Conservation (phyloP, 1,140 invertebrate genomes). For the Hyphantria cunea region DNA sequence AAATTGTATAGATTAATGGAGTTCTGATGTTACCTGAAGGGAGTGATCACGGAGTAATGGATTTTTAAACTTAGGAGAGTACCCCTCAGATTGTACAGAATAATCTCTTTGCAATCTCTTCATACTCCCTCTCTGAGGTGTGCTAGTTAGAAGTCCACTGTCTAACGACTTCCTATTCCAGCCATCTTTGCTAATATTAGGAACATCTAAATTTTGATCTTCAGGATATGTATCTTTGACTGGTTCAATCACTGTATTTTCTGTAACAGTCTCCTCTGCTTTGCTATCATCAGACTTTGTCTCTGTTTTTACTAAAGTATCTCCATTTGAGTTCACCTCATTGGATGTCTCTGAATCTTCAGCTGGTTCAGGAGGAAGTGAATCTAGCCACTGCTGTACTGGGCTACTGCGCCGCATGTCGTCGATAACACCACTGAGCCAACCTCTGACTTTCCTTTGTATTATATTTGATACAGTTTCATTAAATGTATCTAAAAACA, state of each 20-base stretch:
- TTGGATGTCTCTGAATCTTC: constrained; percentile 36
- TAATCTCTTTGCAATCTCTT: constrained; percentile 72
- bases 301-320: constrained; percentile 25
- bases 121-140: constrained; percentile 46
- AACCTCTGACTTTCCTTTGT: constrained; percentile 74
- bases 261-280: constrained; percentile 59
- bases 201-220: constrained; percentile 62
- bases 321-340: constrained; percentile 36
- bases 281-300: constrained; percentile 57
- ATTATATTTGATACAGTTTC: constrained; percentile 72
- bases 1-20: neutral
- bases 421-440: constrained; percentile 75
- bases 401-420: constrained; percentile 80
- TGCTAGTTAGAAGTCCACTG: constrained; percentile 57
- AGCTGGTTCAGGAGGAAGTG: constrained; percentile 59
- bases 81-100: constrained; percentile 78
- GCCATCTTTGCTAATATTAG: constrained; percentile 53
- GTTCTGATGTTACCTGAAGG: constrained; percentile 63
- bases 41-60: constrained; percentile 77
- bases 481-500: constrained; percentile 68
- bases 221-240: constrained; percentile 48
- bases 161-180: constrained; percentile 74
- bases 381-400: constrained; percentile 80
- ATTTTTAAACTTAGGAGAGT: constrained; percentile 73
- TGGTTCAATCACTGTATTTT: constrained; percentile 62